A percentile compares a stretch with the other conserved stretches of the same genome.
These are phyloP conservation scores for Caenorhabditis latens DNA, from an alignment of 1,140 invertebrate species.

Conservation along the genomic window DNA sequence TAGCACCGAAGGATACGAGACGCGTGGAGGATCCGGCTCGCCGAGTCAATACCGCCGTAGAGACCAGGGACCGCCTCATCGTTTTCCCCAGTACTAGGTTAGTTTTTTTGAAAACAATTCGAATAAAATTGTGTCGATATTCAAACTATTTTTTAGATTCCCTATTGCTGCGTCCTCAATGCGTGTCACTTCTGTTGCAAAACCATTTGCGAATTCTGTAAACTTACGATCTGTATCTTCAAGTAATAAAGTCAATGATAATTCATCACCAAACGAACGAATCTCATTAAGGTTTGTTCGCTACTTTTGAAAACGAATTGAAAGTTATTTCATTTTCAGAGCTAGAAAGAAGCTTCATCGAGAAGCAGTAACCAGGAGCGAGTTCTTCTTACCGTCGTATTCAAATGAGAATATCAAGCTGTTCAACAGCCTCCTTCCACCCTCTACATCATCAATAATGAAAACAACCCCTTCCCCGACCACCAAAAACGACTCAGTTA, in stretches of 20 bases:
- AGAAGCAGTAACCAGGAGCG: slow-evolving; percentile 35
- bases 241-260: slow-evolving; percentile 33
- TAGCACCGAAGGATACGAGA: slow-evolving; percentile 6
- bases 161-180: slow-evolving; percentile 40
- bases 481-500: neutral
- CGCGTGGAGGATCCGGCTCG: slow-evolving; percentile 33
- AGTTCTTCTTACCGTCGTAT: slow-evolving; percentile 51
- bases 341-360: slow-evolving; percentile 45
- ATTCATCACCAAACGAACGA: slow-evolving; percentile 19
- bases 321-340: neutral
- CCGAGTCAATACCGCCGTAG: slow-evolving; percentile 37
- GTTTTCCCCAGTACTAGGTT: slow-evolving; percentile 52
- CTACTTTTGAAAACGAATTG: no score
- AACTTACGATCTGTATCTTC: slow-evolving; percentile 22
- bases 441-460: slow-evolving; percentile 28
- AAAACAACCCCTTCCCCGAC: neutral
- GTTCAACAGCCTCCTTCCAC: slow-evolving; percentile 41
- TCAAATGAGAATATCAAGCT: slow-evolving; percentile 48
- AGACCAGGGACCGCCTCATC: slow-evolving; percentile 41
- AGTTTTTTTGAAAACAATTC: neutral
- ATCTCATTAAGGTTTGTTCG: slow-evolving; percentile 24
- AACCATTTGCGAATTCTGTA: slow-evolving; percentile 31
- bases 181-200: slow-evolving; percentile 8
- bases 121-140: neutral
- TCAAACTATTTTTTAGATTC: neutral